These are phyloP conservation scores for Clarias fuscus DNA, from an alignment of 2,797 vertebrate genomes.

Conservation along the genomic window DNA sequence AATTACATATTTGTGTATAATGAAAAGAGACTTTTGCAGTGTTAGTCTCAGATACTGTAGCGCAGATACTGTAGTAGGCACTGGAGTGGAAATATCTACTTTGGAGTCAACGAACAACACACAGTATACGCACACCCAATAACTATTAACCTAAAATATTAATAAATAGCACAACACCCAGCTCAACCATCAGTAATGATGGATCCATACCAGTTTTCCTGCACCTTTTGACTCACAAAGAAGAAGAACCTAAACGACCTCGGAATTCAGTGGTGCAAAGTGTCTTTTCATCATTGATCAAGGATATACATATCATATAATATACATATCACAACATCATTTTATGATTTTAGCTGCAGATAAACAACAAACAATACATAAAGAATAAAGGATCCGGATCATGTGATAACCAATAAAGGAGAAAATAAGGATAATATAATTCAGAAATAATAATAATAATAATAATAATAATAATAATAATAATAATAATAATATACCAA, in stretches of 20 bases:
- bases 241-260: not conserved
- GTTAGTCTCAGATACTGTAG: not conserved
- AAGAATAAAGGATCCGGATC: not conserved
- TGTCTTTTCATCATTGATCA: not conserved
- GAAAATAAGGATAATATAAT: not conserved
- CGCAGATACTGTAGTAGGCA: not conserved
- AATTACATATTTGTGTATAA: not conserved
- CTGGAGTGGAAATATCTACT: constrained; percentile 10
- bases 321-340: not conserved
- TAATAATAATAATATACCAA: not conserved
- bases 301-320: not conserved
- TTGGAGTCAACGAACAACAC: not conserved
- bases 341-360: not conserved
- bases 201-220: not conserved
- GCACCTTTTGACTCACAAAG: not conserved
- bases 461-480: too few relatives aligned
- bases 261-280: not conserved
- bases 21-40: not conserved
- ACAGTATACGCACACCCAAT: not conserved
- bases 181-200: not conserved
- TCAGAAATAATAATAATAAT: not conserved
- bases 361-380: not conserved
- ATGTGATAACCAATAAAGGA: not conserved
- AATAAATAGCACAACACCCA: not conserved
- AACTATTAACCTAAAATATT: not conserved